These are phyloP conservation scores for Phortica okadai DNA, from an alignment of 2,888 invertebrate genomes.

Conservation along the genomic window DNA sequence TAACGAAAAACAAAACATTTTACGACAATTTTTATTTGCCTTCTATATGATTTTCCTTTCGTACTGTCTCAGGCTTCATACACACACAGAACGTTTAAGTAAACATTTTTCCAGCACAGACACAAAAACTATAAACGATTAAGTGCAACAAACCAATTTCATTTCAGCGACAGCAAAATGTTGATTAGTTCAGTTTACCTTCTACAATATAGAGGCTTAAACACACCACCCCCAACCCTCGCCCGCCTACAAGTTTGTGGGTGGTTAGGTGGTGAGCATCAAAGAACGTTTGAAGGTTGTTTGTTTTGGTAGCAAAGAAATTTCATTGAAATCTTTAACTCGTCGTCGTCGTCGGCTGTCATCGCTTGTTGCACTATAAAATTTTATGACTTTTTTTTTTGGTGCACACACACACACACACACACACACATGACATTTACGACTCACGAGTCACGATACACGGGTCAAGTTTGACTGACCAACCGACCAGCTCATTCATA, in stretches of 20 bases:
- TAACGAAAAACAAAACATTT: not conserved
- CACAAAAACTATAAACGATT: constrained; percentile 22
- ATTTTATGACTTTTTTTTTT: constrained; percentile 28
- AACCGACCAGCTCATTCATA: not conserved
- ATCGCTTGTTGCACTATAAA: constrained; percentile 14
- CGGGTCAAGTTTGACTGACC: not conserved
- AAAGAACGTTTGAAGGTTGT: not conserved
- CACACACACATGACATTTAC: constrained; percentile 2
- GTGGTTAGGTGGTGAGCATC: not conserved
- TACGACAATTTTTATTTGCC: constrained; percentile 14
- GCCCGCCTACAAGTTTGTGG: not conserved
- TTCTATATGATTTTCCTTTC: not conserved
- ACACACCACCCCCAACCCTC: not conserved
- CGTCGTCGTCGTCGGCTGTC: not conserved
- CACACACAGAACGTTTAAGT: not conserved
- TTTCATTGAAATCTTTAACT: constrained; percentile 1
- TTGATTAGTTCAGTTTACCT: constrained; percentile 56
- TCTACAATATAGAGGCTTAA: not conserved
- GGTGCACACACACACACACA: not conserved
- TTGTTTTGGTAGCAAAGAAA: not conserved
- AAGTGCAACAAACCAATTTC: constrained; percentile 54
- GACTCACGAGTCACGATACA: not conserved
- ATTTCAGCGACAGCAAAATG: constrained; percentile 54
- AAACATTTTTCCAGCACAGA: not conserved
- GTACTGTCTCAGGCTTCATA: not conserved